phyloP scores from a whole-genome alignment of 2,113 vertebrate species.

The Electrona antarctica region DNA sequence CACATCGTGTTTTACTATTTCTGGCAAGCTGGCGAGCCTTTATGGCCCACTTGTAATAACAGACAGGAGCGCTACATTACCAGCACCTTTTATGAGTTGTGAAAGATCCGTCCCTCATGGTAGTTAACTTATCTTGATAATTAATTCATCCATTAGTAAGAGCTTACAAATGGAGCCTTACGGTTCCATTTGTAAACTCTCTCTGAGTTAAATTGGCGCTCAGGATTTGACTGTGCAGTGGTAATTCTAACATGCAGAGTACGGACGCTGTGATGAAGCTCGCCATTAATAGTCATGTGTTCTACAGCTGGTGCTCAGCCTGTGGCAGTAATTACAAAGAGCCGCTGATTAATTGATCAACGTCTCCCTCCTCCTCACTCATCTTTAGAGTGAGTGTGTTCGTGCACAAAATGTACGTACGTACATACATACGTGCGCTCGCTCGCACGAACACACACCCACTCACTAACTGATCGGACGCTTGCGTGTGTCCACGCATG shows the following conservation, averaged over 20 bases:
- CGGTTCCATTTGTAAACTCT: conserved; percentile 9
- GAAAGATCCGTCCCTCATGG: no score
- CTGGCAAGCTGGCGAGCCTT: conserved; percentile 28
- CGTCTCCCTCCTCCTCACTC: conserved; percentile 9
- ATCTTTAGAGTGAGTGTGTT: conserved; percentile 1
- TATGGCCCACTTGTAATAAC: conserved; percentile 27
- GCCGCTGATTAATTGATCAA: conserved; percentile 58
- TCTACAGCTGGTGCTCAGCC: conserved; percentile 56
- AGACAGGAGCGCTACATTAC: no score
- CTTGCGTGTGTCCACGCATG: conserved; percentile 11
- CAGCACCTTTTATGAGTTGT: no score
- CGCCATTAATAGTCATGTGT: conserved; percentile 34
- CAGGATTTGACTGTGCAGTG: neutral
- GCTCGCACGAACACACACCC: neutral
- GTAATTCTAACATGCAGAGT: conserved; percentile 29
- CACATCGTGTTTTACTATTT: conserved; percentile 39
- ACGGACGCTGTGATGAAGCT: conserved; percentile 17
- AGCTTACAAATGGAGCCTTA: no score
- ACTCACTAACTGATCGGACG: conserved; percentile 1
- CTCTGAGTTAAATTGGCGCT: conserved; percentile 18
- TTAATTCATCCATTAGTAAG: no score
- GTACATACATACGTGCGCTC: no score
- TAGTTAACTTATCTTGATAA: no score
- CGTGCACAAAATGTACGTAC: no score
- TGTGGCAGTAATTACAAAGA: conserved; percentile 60